Base-by-base conservation (phyloP, 2,888 invertebrate genomes). In the Esperia sulphurella region DNA sequence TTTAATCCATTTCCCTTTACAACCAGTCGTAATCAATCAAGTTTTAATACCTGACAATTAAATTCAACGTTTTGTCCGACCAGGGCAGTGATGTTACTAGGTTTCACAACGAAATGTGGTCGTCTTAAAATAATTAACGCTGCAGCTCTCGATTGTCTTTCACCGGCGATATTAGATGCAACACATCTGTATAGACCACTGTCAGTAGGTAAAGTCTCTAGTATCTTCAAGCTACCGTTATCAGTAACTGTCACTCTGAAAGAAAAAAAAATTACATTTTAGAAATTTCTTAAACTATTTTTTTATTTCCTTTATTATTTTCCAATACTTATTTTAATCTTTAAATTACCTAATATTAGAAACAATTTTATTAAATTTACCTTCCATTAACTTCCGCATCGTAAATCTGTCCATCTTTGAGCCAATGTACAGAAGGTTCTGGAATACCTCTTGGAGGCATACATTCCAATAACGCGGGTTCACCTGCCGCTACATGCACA, bases 391-490 rank as follows among this genome's bases (percentile, higher is more conserved):
- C 85, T 77, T 92, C 92, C 52, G 92, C 81, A 60, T 93, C 93
- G 63, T 92, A 90, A 41, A 79, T 68, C 60, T 92, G 91, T 42
- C 92, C 92, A 71, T 93, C 92, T 87, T 96, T 97, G 70, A 95
- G 93, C 99, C 99, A 99, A 67, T 95, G 92, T 46, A 99, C 93
- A 39, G 93, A 94, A 21, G 99, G 98, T 75, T 98, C 97, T 1
- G 99, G 99, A 81, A 97, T 95, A 47, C 99, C 99, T 78, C 95
- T 93, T 29, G 99, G 99, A 56, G 98, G 96, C 54, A 95, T 94
- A 88, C 99, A 99, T 88, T 97, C 97, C 60, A 99, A 90, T 38
- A 96, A 86, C 14, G 97, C 97, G 48, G 96, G 96, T 81, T 97
- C 97, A 41, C 98, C 98, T 46, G 97, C 95, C 14, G 98, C 97